phyloP scores from a whole-genome alignment of 2,797 vertebrate species.

The Squalus acanthias region DNA sequence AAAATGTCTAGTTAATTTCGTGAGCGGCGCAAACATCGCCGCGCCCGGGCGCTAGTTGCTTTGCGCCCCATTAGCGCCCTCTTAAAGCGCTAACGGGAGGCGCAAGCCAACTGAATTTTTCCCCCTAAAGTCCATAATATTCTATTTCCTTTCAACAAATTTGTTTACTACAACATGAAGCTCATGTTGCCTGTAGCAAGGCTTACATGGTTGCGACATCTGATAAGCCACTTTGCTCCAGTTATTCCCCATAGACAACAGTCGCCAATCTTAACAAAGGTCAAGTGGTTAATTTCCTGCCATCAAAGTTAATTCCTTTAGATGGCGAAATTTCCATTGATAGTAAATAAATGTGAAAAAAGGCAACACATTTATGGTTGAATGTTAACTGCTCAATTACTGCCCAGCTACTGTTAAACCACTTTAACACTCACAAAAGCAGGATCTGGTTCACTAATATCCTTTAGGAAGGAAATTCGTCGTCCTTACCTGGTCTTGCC shows the following conservation, averaged over 20 bases:
- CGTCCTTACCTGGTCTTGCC: too few relatives aligned
- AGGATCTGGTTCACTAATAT: too few relatives aligned
- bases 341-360: neutral
- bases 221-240: neutral
- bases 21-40: too few relatives aligned
- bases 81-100: too few relatives aligned
- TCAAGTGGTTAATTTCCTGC: conserved; percentile 6
- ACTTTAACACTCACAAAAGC: neutral
- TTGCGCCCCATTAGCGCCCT: too few relatives aligned
- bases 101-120: too few relatives aligned
- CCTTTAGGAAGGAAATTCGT: too few relatives aligned
- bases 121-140: neutral
- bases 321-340: neutral
- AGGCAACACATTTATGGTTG: neutral
- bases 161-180: neutral
- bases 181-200: neutral
- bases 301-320: neutral
- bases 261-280: neutral
- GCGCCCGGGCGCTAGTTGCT: too few relatives aligned
- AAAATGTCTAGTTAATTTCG: too few relatives aligned
- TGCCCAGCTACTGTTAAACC: neutral
- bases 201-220: neutral
- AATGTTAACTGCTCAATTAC: neutral
- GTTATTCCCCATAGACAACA: neutral
- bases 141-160: neutral